A percentile compares a stretch with the other conserved stretches of the same genome.
Conservation (phyloP, 2,113 vertebrate genomes). For the Potamarius usumacintae region DNA sequence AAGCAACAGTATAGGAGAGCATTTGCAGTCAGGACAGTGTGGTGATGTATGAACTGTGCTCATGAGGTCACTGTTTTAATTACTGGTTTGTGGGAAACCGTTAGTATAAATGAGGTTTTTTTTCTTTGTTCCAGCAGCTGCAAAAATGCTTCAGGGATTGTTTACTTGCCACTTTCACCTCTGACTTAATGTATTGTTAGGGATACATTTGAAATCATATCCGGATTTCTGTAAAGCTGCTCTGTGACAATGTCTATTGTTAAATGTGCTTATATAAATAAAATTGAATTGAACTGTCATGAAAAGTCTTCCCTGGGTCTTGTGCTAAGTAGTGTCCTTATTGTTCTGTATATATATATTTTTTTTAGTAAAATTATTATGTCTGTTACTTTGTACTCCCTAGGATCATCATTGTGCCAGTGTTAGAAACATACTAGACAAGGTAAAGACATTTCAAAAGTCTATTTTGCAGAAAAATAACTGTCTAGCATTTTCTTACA, state of each 20-base stretch:
- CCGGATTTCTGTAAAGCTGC: background rate
- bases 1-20: conserved; percentile 3
- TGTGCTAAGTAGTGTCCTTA: background rate
- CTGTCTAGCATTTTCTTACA: background rate
- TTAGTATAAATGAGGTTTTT: background rate
- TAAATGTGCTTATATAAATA: background rate
- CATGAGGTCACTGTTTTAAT: conserved; percentile 5
- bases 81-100: background rate
- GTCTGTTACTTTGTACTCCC: background rate
- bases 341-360: background rate
- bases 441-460: background rate
- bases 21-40: conserved; percentile 5
- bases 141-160: background rate
- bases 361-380: background rate
- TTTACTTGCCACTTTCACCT: background rate
- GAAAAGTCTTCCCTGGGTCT: background rate
- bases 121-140: background rate
- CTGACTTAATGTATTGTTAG: background rate
- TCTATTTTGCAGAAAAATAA: background rate
- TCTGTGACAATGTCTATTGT: background rate
- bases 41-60: conserved; percentile 11
- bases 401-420: background rate
- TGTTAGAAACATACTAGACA: background rate
- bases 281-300: background rate
- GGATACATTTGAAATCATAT: background rate